These are phyloP conservation scores for Bombylius major DNA, from an alignment of 2,888 invertebrate species.

Conservation along the genomic window DNA sequence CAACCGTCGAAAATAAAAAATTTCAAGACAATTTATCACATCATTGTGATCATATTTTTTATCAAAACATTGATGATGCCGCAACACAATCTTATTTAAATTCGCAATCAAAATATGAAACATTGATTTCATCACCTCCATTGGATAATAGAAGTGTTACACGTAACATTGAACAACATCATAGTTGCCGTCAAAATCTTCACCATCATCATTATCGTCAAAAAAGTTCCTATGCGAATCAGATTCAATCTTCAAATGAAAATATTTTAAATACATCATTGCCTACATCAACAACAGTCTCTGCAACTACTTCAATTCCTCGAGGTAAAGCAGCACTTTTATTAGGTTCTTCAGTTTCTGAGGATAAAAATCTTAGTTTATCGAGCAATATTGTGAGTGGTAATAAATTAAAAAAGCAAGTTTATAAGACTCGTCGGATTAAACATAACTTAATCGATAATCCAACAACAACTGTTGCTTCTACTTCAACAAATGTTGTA, in stretches of 20 bases:
- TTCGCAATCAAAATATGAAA: no score
- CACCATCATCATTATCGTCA: constrained; percentile 10
- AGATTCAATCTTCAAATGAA: constrained; percentile 12
- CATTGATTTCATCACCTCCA: no score
- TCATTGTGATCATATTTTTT: no score
- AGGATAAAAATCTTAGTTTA: constrained; percentile 13
- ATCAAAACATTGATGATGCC: no score
- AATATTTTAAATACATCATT: constrained; percentile 2
- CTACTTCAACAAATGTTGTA: not conserved
- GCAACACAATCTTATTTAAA: no score
- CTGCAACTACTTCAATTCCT: constrained; percentile 8
- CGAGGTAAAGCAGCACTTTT: constrained; percentile 22
- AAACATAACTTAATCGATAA: constrained; percentile 22
- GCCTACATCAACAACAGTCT: not conserved
- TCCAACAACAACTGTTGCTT: not conserved
- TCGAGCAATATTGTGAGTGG: constrained; percentile 1
- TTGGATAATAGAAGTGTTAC: no score
- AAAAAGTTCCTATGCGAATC: constrained; percentile 17
- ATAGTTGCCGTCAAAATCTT: constrained; percentile 5
- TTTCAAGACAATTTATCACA: no score
- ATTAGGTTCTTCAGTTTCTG: constrained; percentile 19
- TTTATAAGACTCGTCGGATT: constrained; percentile 15
- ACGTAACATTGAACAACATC: no score
- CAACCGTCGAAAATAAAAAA: no score
- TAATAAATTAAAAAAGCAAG: constrained; percentile 14